phyloP scores from a whole-genome alignment of 2,888 invertebrate genomes.

The Smittia aterrima region DNA sequence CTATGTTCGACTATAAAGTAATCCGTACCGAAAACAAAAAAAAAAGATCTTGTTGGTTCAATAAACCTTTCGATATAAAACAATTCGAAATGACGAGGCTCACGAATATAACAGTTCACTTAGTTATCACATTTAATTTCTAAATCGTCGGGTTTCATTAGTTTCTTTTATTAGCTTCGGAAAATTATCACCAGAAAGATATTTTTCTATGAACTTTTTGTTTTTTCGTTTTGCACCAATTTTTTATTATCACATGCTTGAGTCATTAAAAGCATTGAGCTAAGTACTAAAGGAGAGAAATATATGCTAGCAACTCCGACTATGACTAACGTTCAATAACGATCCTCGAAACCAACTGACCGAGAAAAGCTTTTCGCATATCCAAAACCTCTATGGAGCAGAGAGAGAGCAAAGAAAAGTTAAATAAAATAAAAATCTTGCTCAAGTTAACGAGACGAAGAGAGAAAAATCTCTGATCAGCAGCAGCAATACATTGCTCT shows the following conservation, averaged over 20 bases:
- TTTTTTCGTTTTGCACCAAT: no score
- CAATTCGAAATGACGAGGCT: neutral
- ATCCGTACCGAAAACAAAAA: neutral
- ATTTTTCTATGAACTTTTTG: neutral
- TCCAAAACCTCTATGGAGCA: conserved; percentile 25
- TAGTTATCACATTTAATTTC: conserved; percentile 37
- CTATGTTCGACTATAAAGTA: neutral
- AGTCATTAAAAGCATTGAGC: no score
- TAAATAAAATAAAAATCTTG: neutral
- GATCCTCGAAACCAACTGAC: conserved; percentile 55
- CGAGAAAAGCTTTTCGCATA: conserved; percentile 49
- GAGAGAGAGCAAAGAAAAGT: conserved; percentile 16
- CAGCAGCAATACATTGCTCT: no score
- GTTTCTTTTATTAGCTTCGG: neutral
- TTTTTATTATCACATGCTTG: conserved; percentile 25
- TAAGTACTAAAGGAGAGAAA: no score
- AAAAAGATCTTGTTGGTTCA: neutral
- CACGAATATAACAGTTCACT: conserved; percentile 33
- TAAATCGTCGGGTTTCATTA: neutral
- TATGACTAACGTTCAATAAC: conserved; percentile 24
- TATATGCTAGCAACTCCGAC: no score
- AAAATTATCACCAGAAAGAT: conserved; percentile 13
- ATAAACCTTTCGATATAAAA: neutral
- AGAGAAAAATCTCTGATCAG: neutral
- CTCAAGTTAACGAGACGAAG: conserved; percentile 1